phyloP scores from a whole-genome alignment of 2,888 invertebrate species.

The Parnassius smintheus region DNA sequence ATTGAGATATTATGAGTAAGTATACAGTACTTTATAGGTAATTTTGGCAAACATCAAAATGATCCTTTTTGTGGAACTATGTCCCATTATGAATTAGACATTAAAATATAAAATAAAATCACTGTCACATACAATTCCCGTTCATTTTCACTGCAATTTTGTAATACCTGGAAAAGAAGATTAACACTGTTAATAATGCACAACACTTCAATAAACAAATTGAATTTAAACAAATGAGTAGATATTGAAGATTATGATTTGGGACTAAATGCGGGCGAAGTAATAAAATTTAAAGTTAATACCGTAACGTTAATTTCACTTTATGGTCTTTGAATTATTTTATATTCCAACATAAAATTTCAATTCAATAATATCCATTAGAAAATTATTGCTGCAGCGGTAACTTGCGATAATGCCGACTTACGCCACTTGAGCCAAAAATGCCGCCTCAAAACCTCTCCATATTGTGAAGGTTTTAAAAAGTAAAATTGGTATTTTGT shows the following conservation, averaged over 20 bases:
- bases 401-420: not conserved
- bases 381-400: not conserved
- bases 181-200: conserved; percentile 11
- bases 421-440: not conserved
- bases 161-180: conserved; percentile 30
- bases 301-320: conserved; percentile 52
- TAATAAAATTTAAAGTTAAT: conserved; percentile 61
- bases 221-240: conserved; percentile 27
- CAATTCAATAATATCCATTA: conserved; percentile 45
- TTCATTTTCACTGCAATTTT: conserved; percentile 13
- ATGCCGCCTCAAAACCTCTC: not conserved
- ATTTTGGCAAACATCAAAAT: too few species aligned
- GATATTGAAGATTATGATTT: conserved; percentile 18
- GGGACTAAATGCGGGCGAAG: conserved; percentile 53
- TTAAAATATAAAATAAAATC: not conserved
- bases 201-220: conserved; percentile 16
- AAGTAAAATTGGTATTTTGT: not conserved
- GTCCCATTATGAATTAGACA: too few species aligned
- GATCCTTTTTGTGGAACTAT: too few species aligned
- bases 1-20: too few species aligned
- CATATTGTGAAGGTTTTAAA: not conserved
- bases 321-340: conserved; percentile 63
- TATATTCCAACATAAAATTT: conserved; percentile 53
- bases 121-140: conserved; percentile 16
- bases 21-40: too few species aligned